phyloP scores from a whole-genome alignment of 1,140 invertebrate species.

The Rhopalosiphum maidis region DNA sequence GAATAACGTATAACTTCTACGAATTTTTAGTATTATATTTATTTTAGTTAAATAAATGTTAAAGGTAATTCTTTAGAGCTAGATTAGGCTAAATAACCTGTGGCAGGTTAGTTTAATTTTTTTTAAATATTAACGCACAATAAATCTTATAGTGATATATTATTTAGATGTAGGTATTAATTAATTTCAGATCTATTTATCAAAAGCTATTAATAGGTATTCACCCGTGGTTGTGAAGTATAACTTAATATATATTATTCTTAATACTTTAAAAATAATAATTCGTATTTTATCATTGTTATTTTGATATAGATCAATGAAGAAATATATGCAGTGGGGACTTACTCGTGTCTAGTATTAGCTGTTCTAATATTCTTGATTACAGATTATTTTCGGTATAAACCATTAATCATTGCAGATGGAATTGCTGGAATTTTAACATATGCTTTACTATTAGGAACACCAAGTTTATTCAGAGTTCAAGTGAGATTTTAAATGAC shows the following conservation, averaged over 20 bases:
- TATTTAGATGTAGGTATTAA: too few relatives aligned
- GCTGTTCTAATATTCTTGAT: constrained; percentile 80
- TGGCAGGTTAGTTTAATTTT: too few relatives aligned
- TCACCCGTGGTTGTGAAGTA: neutral
- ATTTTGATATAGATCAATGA: constrained; percentile 70
- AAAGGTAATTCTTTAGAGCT: too few relatives aligned
- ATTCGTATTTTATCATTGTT: constrained; percentile 1
- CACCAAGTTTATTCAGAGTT: constrained; percentile 58
- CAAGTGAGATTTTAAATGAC: constrained; percentile 58
- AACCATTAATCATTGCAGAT: constrained; percentile 82
- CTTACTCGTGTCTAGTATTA: constrained; percentile 77
- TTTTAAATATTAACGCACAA: too few relatives aligned
- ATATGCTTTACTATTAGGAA: constrained; percentile 59
- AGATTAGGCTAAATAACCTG: too few relatives aligned
- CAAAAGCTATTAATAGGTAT: too few relatives aligned
- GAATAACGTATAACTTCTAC: neutral
- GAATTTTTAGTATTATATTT: too few relatives aligned
- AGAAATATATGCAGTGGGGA: constrained; percentile 81
- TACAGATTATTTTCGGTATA: constrained; percentile 85
- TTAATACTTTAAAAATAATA: neutral
- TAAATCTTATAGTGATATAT: too few relatives aligned
- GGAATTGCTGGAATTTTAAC: constrained; percentile 70
- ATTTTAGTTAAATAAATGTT: too few relatives aligned
- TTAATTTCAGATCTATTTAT: too few relatives aligned
- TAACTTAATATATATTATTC: neutral